Evolutionary conservation across 2,113 vertebrate species (phyloP).

Genomic region (Phrynosoma platyrhinos): DNA sequence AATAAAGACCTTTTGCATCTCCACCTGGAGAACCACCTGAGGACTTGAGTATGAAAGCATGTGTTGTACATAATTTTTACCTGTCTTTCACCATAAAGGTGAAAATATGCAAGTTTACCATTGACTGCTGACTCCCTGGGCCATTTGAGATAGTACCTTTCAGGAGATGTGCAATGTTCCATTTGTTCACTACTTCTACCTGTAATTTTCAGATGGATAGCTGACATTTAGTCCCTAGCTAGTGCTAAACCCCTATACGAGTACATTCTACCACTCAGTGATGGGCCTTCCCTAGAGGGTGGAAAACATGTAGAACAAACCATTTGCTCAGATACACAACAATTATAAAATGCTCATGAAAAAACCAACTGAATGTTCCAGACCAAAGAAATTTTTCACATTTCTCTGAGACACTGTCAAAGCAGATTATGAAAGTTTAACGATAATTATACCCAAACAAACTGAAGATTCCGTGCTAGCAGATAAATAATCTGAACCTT

Average conservation of each 20-base stretch:
- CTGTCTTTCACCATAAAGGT: too few relatives aligned
- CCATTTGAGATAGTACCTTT: neutral
- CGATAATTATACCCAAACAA: slow-evolving; percentile 8
- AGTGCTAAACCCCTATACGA: neutral
- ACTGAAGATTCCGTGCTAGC: neutral
- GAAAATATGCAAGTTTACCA: neutral
- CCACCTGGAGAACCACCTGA: neutral
- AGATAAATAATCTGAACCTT: slow-evolving; percentile 8
- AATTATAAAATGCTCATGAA: neutral
- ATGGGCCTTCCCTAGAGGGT: neutral
- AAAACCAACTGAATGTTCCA: neutral
- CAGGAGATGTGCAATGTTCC: neutral
- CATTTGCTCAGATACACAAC: neutral
- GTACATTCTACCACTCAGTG: neutral
- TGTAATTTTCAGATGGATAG: neutral
- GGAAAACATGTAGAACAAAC: neutral
- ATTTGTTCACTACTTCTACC: neutral
- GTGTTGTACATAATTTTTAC: neutral
- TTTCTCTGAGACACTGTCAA: neutral
- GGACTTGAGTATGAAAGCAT: neutral
- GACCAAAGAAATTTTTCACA: slow-evolving; percentile 6
- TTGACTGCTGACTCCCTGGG: neutral
- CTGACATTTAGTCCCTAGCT: neutral
- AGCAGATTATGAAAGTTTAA: neutral
- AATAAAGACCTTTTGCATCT: neutral